Evolutionary conservation across 1,140 invertebrate species (phyloP).

Genomic region (Dermatophagoides farinae): DNA sequence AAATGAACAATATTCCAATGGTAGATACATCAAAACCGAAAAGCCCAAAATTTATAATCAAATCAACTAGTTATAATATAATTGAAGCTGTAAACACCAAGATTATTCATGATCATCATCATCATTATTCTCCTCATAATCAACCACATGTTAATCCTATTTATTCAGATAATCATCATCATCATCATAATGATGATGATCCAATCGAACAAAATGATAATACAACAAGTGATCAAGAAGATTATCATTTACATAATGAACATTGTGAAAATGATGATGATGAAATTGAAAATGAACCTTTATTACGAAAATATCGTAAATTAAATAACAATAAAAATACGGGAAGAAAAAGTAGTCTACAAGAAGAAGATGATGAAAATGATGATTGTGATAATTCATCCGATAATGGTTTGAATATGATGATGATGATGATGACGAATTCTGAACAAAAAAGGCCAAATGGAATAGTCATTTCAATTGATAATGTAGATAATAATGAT

Average conservation of each 20-base stretch:
- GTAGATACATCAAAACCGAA: not conserved
- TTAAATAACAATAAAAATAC: not conserved
- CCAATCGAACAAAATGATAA: not conserved
- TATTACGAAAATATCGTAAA: not conserved
- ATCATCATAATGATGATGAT: too few species aligned
- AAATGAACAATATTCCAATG: not conserved
- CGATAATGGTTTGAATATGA: too few species aligned
- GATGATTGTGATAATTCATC: not conserved
- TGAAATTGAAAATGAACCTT: not conserved
- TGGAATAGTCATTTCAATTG: not conserved
- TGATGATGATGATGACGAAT: too few species aligned
- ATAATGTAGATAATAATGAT: not conserved
- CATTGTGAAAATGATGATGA: not conserved
- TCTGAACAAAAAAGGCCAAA: too few species aligned
- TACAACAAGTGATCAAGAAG: not conserved
- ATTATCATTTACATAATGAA: not conserved
- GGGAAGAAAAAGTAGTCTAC: not conserved
- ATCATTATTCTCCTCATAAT: not conserved
- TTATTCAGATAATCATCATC: too few species aligned
- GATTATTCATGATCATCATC: not conserved
- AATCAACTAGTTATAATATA: not conserved
- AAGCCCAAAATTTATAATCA: not conserved
- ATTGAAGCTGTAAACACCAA: not conserved
- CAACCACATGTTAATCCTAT: too few species aligned
- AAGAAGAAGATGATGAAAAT: constrained; percentile 2